phyloP scores from a whole-genome alignment of 2,888 invertebrate species.

The Dryadula phaetusa region DNA sequence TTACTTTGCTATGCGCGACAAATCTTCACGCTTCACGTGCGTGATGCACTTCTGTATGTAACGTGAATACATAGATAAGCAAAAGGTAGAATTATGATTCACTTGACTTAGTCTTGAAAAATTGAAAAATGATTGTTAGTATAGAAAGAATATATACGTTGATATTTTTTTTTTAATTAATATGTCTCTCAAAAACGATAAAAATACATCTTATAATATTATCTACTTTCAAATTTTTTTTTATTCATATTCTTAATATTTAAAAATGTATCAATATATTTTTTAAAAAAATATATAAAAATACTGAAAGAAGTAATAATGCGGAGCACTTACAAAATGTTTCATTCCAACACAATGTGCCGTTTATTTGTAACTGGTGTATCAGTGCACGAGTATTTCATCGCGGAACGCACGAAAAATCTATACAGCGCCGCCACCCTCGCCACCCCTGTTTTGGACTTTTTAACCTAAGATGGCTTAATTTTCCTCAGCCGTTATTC shows the following conservation, averaged over 20 bases:
- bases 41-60: too few relatives aligned
- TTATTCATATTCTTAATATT: background rate
- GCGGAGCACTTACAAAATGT: background rate
- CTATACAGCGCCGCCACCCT: slow-evolving; percentile 58
- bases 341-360: slow-evolving; percentile 17
- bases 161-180: too few relatives aligned
- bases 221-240: background rate
- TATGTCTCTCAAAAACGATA: too few relatives aligned
- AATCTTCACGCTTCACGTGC: too few relatives aligned
- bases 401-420: slow-evolving; percentile 67
- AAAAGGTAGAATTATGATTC: too few relatives aligned
- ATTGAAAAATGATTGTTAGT: too few relatives aligned
- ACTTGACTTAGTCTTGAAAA: too few relatives aligned
- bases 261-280: background rate
- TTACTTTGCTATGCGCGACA: too few relatives aligned
- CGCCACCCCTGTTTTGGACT: slow-evolving; percentile 64
- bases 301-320: background rate
- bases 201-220: too few relatives aligned
- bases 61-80: too few relatives aligned
- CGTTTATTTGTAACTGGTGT: slow-evolving; percentile 30
- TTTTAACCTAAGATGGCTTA: slow-evolving; percentile 81
- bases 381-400: slow-evolving; percentile 66
- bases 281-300: background rate
- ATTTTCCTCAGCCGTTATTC: slow-evolving; percentile 68
- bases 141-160: too few relatives aligned